Evolutionary conservation across 2,888 invertebrate genomes (phyloP).

Genomic region (Eretmocerus hayati): DNA sequence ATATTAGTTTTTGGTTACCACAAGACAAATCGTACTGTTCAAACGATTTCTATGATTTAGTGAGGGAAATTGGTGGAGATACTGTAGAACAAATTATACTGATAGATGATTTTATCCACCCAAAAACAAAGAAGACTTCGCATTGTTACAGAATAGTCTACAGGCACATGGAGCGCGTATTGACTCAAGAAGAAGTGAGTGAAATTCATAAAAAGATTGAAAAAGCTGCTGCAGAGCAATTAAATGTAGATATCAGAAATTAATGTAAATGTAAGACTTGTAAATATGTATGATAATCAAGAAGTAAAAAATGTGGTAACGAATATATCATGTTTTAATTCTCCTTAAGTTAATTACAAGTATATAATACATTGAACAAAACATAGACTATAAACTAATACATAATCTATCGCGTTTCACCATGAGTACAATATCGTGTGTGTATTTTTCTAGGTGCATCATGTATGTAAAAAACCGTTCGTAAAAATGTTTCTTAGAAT

Average conservation of each 20-base stretch:
- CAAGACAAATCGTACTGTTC: conserved; percentile 58
- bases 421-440: conserved; percentile 30
- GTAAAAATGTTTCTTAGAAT: conserved; percentile 5
- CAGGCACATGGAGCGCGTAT: conserved; percentile 82
- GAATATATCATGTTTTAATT: conserved; percentile 40
- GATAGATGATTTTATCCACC: conserved; percentile 81
- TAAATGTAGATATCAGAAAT: conserved; percentile 28
- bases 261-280: conserved; percentile 11
- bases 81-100: conserved; percentile 86
- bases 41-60: conserved; percentile 90
- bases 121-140: conserved; percentile 73
- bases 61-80: conserved; percentile 81
- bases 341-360: conserved; percentile 39
- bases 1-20: conserved; percentile 96
- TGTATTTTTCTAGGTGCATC: conserved; percentile 15
- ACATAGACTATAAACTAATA: conserved; percentile 30
- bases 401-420: conserved; percentile 31
- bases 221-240: conserved; percentile 45
- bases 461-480: conserved; percentile 17
- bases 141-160: conserved; percentile 90
- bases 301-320: conserved; percentile 23
- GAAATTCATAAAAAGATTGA: conserved; percentile 72
- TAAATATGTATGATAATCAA: conserved; percentile 9
- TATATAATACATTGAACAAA: conserved; percentile 36
- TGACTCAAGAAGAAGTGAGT: conserved; percentile 84